Evolutionary conservation across 2,797 vertebrate species (phyloP).

Genomic region (Siniperca scherzeri): DNA sequence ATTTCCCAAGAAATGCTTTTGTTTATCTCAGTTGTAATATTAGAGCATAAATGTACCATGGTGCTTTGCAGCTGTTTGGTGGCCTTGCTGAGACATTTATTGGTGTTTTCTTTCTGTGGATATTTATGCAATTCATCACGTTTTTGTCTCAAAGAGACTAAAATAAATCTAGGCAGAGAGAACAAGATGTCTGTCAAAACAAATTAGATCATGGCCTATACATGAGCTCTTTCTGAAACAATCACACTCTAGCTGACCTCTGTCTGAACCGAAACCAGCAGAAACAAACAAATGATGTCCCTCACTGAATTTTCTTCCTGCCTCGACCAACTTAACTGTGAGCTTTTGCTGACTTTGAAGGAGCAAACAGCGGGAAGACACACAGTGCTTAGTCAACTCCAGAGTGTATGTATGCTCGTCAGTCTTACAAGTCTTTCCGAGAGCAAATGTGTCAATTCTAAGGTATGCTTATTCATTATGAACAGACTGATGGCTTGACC

Average conservation of each 20-base stretch:
- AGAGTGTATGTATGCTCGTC: constrained; percentile 18
- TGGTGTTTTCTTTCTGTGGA: neutral
- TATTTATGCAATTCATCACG: constrained; percentile 13
- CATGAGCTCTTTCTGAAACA: constrained; percentile 22
- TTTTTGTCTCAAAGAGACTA: constrained; percentile 3
- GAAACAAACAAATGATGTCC: constrained; percentile 54
- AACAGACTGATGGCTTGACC: constrained; percentile 77
- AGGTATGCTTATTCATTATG: constrained; percentile 86
- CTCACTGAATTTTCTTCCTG: constrained; percentile 41
- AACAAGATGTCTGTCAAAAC: constrained; percentile 33
- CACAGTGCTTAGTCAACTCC: constrained; percentile 64
- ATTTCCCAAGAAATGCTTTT: neutral
- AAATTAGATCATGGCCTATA: constrained; percentile 8
- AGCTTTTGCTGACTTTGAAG: constrained; percentile 66
- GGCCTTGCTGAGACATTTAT: constrained; percentile 1
- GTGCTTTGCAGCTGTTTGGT: neutral
- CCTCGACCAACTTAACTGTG: constrained; percentile 27
- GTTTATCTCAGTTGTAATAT: neutral
- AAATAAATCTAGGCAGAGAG: constrained; percentile 19
- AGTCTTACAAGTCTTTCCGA: constrained; percentile 55
- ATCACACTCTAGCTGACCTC: constrained; percentile 44
- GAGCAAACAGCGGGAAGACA: constrained; percentile 49
- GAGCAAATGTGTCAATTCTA: constrained; percentile 80
- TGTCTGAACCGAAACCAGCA: constrained; percentile 45
- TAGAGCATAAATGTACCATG: neutral